phyloP scores from a whole-genome alignment of 2,113 vertebrate species.

The Circaetus cinerascens region DNA sequence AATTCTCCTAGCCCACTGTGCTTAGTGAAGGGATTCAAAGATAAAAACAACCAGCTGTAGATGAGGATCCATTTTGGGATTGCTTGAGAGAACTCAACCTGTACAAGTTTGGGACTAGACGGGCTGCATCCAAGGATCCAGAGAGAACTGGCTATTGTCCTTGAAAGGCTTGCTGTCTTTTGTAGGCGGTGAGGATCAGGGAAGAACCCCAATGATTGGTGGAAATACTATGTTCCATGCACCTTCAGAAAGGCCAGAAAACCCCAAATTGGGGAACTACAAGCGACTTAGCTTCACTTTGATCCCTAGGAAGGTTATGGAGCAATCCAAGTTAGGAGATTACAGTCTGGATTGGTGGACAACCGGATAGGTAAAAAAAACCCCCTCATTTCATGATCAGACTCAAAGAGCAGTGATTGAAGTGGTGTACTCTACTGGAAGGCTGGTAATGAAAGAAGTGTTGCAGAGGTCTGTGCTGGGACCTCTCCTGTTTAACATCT shows the following conservation, averaged over 20 bases:
- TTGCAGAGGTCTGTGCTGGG: background rate
- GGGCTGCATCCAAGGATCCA: background rate
- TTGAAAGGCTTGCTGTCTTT: background rate
- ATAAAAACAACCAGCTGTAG: background rate
- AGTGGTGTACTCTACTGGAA: background rate
- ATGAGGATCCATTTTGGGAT: background rate
- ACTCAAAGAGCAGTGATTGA: background rate
- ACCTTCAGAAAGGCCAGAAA: background rate
- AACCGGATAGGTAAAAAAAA: background rate
- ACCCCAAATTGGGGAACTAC: background rate
- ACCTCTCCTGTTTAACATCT: background rate
- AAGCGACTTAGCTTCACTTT: background rate
- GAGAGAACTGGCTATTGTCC: background rate
- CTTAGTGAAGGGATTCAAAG: background rate
- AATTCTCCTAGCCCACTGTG: background rate
- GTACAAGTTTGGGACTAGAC: background rate
- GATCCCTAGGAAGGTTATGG: background rate
- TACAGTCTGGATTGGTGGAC: background rate
- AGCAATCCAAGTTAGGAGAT: background rate
- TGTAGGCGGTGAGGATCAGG: background rate
- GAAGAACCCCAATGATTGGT: background rate
- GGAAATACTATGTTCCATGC: background rate
- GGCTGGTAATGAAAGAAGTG: background rate
- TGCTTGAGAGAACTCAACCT: background rate
- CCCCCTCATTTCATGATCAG: background rate